Conservation (phyloP, 2,113 vertebrate species). For the Ascaphus truei region DNA sequence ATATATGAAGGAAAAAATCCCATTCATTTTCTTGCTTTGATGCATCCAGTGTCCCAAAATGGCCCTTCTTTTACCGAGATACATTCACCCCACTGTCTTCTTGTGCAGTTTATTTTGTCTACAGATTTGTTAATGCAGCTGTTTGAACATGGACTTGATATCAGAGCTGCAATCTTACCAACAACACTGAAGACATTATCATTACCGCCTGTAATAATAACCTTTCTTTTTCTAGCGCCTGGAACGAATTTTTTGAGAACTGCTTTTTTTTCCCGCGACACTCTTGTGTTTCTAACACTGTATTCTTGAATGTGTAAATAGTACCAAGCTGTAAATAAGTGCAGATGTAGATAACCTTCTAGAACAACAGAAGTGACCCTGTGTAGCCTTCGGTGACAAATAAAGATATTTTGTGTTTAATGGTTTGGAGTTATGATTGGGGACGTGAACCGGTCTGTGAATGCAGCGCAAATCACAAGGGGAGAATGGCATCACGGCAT, state of each 20-base stretch:
- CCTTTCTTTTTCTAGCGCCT: slow-evolving; percentile 73
- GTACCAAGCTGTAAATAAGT: slow-evolving; percentile 89
- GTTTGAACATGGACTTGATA: slow-evolving; percentile 48
- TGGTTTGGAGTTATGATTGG: too few species aligned
- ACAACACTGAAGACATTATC: slow-evolving; percentile 63
- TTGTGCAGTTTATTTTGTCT: too few species aligned
- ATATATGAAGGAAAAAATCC: background rate
- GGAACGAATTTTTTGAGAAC: slow-evolving; percentile 73
- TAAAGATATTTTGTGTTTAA: slow-evolving; percentile 99
- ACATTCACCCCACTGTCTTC: too few species aligned
- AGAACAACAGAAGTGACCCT: slow-evolving; percentile 82
- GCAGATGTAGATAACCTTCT: slow-evolving; percentile 98
- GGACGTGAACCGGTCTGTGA: too few species aligned
- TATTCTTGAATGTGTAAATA: slow-evolving; percentile 94
- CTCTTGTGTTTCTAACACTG: slow-evolving; percentile 80
- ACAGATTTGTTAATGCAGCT: slow-evolving; percentile 53
- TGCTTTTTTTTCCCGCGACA: slow-evolving; percentile 67
- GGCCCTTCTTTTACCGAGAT: too few species aligned
- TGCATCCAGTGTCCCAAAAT: too few species aligned
- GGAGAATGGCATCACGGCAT: too few species aligned
- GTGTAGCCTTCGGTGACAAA: slow-evolving; percentile 96
- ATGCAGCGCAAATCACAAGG: too few species aligned
- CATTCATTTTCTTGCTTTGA: too few species aligned
- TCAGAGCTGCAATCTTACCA: slow-evolving; percentile 54
- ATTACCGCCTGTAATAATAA: slow-evolving; percentile 66